Evolutionary conservation across 1,140 invertebrate species (phyloP).

Genomic region (Cryptotermes secundus): DNA sequence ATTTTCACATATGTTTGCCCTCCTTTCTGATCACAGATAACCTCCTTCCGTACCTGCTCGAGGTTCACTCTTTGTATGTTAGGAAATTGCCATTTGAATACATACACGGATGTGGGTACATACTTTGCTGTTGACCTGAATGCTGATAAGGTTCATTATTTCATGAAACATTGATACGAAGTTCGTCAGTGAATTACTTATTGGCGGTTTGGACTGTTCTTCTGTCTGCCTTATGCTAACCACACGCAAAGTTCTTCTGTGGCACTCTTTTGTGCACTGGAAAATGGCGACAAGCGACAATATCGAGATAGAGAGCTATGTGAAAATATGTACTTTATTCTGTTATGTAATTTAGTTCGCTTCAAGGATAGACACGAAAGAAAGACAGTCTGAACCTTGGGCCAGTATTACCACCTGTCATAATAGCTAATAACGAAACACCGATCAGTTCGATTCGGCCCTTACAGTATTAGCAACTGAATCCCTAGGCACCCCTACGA

Average conservation of each 20-base stretch:
- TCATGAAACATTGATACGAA: neutral
- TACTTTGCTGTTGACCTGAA: slow-evolving; percentile 4
- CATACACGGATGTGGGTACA: neutral
- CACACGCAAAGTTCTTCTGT: neutral
- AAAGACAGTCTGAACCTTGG: too few relatives aligned
- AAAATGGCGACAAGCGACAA: neutral
- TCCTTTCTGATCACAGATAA: neutral
- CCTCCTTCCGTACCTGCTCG: neutral
- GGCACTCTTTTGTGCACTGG: neutral
- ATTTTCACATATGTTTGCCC: neutral
- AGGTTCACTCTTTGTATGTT: neutral
- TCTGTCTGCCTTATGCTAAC: slow-evolving; percentile 13
- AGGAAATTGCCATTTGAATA: neutral
- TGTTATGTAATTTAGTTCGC: too few relatives aligned
- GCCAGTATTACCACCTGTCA: too few relatives aligned
- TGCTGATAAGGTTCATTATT: slow-evolving; percentile 13
- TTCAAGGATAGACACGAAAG: too few relatives aligned
- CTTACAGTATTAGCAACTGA: too few relatives aligned
- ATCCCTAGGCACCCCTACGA: too few relatives aligned
- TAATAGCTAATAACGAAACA: too few relatives aligned
- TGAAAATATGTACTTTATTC: too few relatives aligned
- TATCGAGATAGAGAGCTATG: too few relatives aligned
- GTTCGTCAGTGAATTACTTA: neutral
- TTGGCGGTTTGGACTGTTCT: neutral
- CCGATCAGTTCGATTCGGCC: too few relatives aligned